Base-by-base conservation (phyloP, 2,113 vertebrate genomes). In the Cygnus buccinator region DNA sequence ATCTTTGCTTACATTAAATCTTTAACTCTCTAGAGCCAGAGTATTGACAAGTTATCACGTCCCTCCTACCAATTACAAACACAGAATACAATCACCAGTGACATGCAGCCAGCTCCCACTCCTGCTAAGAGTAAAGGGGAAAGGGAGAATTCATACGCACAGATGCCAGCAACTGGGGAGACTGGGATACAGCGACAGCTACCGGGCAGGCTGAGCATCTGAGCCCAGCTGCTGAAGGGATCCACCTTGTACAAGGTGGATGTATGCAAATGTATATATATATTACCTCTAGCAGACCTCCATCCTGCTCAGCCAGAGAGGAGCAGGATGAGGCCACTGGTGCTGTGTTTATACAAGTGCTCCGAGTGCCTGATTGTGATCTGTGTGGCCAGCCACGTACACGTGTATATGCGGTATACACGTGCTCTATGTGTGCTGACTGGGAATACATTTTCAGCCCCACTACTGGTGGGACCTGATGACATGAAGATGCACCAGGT, bases 301-400 rank as follows among this genome's bases (percentile, higher is more conserved):
- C 23, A 43, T 11, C 25, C 48, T 57, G 57, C 35, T 71, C 61
- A 52, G 52, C 13, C 31, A 80, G 48, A 71, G 22, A 31, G 0
- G 1, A 85, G 48, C 15, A 73, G 25, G n/a, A 48, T 25, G 18
- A 43, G 14, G 31, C 46, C 80, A 33, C 35, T 63, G 58, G 20
- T 17, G 62, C 22, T 43, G 21, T 41, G 37, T 35, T 74, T 15
- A 20, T 66, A 33, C 3, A 17, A 80, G 35, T 4, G 15, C 18
- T 29, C 46, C 9, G 9, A 37, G 23, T 43, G 31, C 13, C 73
- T 62, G 19, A 4, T 13, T 76, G 25, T 35, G 43, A 48, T 16
- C 59, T 43, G 11, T 33, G 23, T 9, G 20, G 48, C 31, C 3
- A 4, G n/a, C 72, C 59, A 55, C 0, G 0, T 12, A 28, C 21